A percentile compares a stretch with the other conserved stretches of the same genome.
These are phyloP conservation scores for Willisornis vidua DNA, from an alignment of 2,113 vertebrate genomes.

Conservation along the genomic window DNA sequence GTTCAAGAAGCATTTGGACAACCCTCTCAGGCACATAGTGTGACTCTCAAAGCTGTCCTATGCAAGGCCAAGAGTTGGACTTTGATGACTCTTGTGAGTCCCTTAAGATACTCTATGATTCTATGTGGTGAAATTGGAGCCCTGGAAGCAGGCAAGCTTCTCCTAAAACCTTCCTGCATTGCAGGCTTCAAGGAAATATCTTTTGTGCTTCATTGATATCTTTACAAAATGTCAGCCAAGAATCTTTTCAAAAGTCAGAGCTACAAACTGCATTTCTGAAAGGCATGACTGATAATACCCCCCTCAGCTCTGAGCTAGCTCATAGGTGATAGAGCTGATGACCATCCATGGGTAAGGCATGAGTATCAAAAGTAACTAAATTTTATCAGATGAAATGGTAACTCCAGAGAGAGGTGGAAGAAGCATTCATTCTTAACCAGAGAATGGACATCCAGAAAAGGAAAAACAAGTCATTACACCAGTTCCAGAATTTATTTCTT, in stretches of 20 bases:
- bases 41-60: background rate
- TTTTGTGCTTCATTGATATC: background rate
- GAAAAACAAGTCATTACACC: background rate
- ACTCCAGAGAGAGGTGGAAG: background rate
- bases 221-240: background rate
- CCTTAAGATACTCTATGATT: background rate
- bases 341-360: background rate
- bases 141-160: background rate
- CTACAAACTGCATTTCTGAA: background rate
- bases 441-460: background rate
- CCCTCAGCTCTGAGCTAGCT: background rate
- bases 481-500: background rate
- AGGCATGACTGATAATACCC: background rate
- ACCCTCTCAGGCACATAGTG: background rate
- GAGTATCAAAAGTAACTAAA: background rate
- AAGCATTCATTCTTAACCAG: background rate
- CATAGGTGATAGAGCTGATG: background rate
- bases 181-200: background rate
- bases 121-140: background rate
- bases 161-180: rapidly evolving
- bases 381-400: background rate
- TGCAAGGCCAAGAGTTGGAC: background rate
- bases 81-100: background rate
- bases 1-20: background rate
- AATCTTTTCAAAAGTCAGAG: background rate